Base-by-base conservation (phyloP, 2,113 vertebrate genomes). In the Pseudopipra pipra region DNA sequence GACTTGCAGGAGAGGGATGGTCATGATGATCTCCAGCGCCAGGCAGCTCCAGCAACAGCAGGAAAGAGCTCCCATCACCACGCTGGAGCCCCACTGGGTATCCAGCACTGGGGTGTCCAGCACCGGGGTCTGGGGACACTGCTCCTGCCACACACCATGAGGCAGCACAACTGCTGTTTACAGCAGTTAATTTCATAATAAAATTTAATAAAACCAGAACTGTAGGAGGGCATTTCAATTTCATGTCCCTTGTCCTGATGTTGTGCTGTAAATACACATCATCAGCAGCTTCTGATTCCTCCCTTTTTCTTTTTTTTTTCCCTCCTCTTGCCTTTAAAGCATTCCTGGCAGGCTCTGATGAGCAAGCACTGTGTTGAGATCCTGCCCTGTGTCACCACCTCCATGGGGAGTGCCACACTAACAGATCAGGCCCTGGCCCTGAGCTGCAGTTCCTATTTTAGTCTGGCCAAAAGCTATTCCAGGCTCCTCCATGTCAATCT, bases 211-310 rank as follows among this genome's bases (percentile, higher is more conserved):
- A 79, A 75, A 71, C 13, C 41, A 80, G 72, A 82, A 65, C 39
- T 19, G 83, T 28, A 68, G 70, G 89, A 75, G 88, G 65, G 52
- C 25, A 59, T 95, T 94, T 95, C 84, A 61, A 83, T 80, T 87
- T 87, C 35, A n/a, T 44, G 68, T 51, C 76, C 35, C 88, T 55
- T 82, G 95, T 61, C 90, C 66, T 25, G 70, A 85, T 71, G 52
- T 33, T 87, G 13, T 9, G 71, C 75, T 75, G 85, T 89, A 94
- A 91, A 87, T 66, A 90, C 84, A 61, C 79, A 83, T 3, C 55
- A 66, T 2, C 62, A 86, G 20, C 28, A 59, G 33, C 33, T 63
- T 86, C 56, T 2, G 19, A 78, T 61, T 83, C 56, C 33, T 58
- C 63, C 25, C 6, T 39, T 75, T 58, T 67, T 28, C 9, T 9